Base-by-base conservation (phyloP, 1,140 invertebrate genomes). In the Drosophila melanica region DNA sequence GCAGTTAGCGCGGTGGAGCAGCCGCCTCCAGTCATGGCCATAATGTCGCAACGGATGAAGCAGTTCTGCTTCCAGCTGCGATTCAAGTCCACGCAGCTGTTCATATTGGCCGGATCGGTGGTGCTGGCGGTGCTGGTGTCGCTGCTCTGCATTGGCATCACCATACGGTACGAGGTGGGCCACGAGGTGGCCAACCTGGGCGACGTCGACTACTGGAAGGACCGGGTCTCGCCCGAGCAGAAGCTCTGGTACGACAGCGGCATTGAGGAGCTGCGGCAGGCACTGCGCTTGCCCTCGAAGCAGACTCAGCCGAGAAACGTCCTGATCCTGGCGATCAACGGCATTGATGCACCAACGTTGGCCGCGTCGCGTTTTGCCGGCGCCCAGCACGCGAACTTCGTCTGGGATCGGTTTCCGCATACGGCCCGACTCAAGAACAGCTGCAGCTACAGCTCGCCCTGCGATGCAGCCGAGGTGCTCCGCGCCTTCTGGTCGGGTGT, bases 141-240 rank as follows among this genome's bases (percentile, higher is more conserved):
- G 27, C 12, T 86, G 30, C 23, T 91, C 7, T 91, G 90, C 54
- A 81, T 91, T 23, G 81, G 81, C 2, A 27, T 91, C 16, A 77
- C 70, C n/a, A 75, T 90, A 12, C 79, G 89, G 23, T 90, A 90
- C 35, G 90, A 91, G 51, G 89, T 90, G 39, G 57, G 77, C n/a
- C 67, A 81, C 44, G 84, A 90, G 37, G 85, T 90, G 44, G 81
- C 75, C 42, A 82, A 80, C 47, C 57, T 77, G 63, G 77, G 63
- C 11, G 77, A 89, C 63, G 79, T 90, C 47, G 69, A 72, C 7
- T 91, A 90, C 55, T 91, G 90, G 90, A 90, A 80, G 39, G 79
- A 90, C 16, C 42, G 7, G n/a, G 73, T 90, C 5, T 48, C 79
- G 0, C 2, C 48, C 7, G 48, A 68, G 1, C 90, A 91, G 42